These are phyloP conservation scores for Zaprionus ghesquierei DNA, from an alignment of 1,140 invertebrate genomes.

Conservation along the genomic window DNA sequence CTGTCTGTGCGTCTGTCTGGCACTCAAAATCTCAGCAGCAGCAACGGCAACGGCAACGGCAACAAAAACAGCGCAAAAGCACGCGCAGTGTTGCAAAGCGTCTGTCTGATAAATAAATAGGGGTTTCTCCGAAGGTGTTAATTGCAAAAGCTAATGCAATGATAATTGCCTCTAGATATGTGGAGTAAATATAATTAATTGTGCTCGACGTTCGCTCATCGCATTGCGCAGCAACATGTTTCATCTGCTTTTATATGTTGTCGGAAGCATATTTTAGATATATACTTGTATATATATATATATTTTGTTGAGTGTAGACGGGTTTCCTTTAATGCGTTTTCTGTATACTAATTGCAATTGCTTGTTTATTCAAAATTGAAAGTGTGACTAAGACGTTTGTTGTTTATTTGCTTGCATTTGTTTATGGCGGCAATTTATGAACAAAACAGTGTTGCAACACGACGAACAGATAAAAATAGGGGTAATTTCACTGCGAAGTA, in stretches of 20 bases:
- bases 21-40: conserved; percentile 12
- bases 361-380: neutral
- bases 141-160: neutral
- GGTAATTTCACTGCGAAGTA: neutral
- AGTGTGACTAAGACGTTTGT: neutral
- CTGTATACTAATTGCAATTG: neutral
- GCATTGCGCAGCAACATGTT: neutral
- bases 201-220: neutral
- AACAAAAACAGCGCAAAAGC: conserved; percentile 31
- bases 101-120: conserved; percentile 17
- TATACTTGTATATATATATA: no score
- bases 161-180: neutral
- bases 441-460: conserved; percentile 5
- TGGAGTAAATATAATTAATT: neutral
- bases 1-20: conserved; percentile 4
- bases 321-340: neutral
- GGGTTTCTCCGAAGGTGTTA: neutral
- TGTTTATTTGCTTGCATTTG: conserved; percentile 6
- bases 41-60: conserved; percentile 18
- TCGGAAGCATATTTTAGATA: neutral
- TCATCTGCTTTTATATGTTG: neutral
- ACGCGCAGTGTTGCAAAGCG: conserved; percentile 28
- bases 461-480: neutral
- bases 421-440: conserved; percentile 23
- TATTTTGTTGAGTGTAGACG: neutral